Conservation (phyloP, 2,113 vertebrate genomes). For the Platichthys flesus region DNA sequence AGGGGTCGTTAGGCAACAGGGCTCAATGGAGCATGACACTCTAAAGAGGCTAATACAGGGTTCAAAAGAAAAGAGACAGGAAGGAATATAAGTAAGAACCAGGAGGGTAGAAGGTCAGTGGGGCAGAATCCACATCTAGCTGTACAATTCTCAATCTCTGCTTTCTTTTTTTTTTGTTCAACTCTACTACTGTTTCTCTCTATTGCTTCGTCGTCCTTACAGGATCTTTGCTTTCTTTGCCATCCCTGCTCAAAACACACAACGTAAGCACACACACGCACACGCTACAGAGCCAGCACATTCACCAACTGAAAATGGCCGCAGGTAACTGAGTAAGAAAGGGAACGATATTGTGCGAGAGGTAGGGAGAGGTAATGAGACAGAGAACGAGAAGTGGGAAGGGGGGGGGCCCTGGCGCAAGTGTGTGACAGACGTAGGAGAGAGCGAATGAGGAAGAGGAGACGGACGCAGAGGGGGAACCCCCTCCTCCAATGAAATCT, state of each 20-base stretch:
- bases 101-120: slow-evolving; percentile 49
- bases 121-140: slow-evolving; percentile 41
- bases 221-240: slow-evolving; percentile 40
- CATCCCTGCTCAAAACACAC: slow-evolving; percentile 50
- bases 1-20: background rate
- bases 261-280: background rate
- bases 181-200: slow-evolving; percentile 58
- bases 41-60: slow-evolving; percentile 25
- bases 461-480: slow-evolving; percentile 11
- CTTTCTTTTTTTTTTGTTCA: slow-evolving; percentile 25
- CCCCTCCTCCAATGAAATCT: slow-evolving; percentile 56
- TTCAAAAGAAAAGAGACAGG: slow-evolving; percentile 4
- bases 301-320: slow-evolving; percentile 71
- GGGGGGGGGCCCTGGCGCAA: background rate
- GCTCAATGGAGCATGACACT: slow-evolving; percentile 17
- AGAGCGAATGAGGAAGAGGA: slow-evolving; percentile 47
- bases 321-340: slow-evolving; percentile 53
- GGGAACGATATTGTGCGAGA: slow-evolving; percentile 54
- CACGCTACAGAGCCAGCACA: slow-evolving; percentile 54
- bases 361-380: slow-evolving; percentile 59
- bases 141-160: slow-evolving; percentile 33
- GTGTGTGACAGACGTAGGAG: slow-evolving; percentile 29
- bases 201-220: slow-evolving; percentile 47
- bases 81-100: slow-evolving; percentile 5
- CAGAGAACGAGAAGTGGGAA: slow-evolving; percentile 36